phyloP scores from a whole-genome alignment of 2,113 vertebrate species.

The Oriolus oriolus region DNA sequence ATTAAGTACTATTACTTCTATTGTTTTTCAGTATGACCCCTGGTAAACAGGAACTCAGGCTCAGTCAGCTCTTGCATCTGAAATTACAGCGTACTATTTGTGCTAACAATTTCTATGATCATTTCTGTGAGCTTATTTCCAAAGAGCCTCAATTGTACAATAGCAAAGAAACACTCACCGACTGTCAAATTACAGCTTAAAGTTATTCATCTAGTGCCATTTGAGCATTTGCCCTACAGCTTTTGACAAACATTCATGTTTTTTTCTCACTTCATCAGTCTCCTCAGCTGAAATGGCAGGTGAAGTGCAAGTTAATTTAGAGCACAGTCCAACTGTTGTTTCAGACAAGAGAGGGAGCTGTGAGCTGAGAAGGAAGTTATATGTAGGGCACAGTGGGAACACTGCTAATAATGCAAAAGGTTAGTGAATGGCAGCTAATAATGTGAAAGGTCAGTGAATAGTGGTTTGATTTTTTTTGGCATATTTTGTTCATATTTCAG shows the following conservation, averaged over 20 bases:
- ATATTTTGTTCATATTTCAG: neutral
- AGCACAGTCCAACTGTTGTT: constrained; percentile 52
- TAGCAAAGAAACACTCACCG: constrained; percentile 15
- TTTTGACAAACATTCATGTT: constrained; percentile 52
- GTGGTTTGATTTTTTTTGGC: neutral
- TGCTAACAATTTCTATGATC: neutral
- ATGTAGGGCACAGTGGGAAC: constrained; percentile 48
- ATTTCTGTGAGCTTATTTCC: constrained; percentile 4
- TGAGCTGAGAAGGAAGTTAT: constrained; percentile 28
- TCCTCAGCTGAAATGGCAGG: constrained; percentile 59
- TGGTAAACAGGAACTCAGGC: constrained; percentile 2
- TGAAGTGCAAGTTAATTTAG: constrained; percentile 68
- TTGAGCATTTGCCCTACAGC: constrained; percentile 58
- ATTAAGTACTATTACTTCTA: constrained; percentile 27
- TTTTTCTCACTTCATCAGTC: constrained; percentile 66
- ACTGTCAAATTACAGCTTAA: constrained; percentile 53
- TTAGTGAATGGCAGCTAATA: constrained; percentile 40
- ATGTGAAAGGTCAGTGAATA: constrained; percentile 50
- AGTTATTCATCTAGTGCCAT: constrained; percentile 55
- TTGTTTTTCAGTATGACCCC: constrained; percentile 27
- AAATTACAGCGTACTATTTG: constrained; percentile 46
- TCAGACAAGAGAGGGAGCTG: constrained; percentile 57
- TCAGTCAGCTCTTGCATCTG: constrained; percentile 21
- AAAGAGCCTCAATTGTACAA: constrained; percentile 11
- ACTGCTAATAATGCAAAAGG: constrained; percentile 53